These are phyloP conservation scores for Teinopalpus imperialis DNA, from an alignment of 2,888 invertebrate species.

Conservation along the genomic window DNA sequence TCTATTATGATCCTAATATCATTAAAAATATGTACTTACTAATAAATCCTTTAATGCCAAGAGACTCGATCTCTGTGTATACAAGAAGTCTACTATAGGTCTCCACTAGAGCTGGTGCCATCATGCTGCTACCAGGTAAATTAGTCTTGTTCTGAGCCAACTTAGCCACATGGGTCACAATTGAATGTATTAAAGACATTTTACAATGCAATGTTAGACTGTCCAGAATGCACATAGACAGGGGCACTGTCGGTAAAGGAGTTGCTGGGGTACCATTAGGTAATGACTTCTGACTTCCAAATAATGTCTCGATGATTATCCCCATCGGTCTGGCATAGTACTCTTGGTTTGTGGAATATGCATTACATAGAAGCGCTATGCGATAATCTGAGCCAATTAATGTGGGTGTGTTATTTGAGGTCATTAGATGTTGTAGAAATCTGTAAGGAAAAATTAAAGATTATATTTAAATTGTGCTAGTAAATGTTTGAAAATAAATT, in stretches of 20 bases:
- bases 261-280: conserved; percentile 77
- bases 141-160: conserved; percentile 93
- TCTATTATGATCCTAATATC: no score
- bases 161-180: conserved; percentile 94
- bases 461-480: no score
- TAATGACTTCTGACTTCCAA: conserved; percentile 85
- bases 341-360: conserved; percentile 96
- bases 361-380: conserved; percentile 96
- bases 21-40: conserved; percentile 87
- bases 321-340: conserved; percentile 96
- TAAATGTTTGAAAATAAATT: no score
- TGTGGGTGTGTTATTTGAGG: conserved; percentile 86
- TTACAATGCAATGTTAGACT: conserved; percentile 97
- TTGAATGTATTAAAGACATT: conserved; percentile 92
- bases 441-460: no score
- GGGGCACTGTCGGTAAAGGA: conserved; percentile 89
- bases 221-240: conserved; percentile 96
- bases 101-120: conserved; percentile 96
- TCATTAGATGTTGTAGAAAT: conserved; percentile 92
- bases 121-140: conserved; percentile 83
- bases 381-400: conserved; percentile 93
- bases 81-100: conserved; percentile 96
- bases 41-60: conserved; percentile 98
- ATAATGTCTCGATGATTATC: conserved; percentile 92
- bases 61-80: conserved; percentile 97